Evolutionary conservation across 2,797 vertebrate species (phyloP).

Genomic region (Rhinatrema bivittatum): DNA sequence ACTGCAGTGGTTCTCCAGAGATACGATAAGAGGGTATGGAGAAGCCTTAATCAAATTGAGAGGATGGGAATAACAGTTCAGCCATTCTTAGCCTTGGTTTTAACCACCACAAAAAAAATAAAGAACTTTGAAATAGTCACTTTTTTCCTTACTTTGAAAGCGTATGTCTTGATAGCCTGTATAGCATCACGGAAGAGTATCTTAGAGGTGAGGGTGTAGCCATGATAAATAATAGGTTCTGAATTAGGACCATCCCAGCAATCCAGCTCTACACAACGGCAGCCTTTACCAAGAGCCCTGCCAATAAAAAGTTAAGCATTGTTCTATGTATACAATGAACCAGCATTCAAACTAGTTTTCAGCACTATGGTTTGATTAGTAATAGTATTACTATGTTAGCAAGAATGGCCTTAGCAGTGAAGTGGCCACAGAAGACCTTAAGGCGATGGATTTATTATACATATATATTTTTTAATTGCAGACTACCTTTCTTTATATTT

Average conservation of each 20-base stretch:
- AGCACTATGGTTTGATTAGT: no score
- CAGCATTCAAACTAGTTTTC: no score
- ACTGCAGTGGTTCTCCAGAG: constrained; percentile 92
- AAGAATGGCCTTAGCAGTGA: no score
- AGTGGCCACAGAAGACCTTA: no score
- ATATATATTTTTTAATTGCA: no score
- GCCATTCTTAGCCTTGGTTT: background rate
- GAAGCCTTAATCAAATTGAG: constrained; percentile 61
- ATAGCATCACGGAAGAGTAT: constrained; percentile 88
- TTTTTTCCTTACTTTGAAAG: constrained; percentile 89
- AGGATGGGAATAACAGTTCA: background rate
- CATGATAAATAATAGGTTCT: constrained; percentile 89
- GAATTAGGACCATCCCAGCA: constrained; percentile 87
- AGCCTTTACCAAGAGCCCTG: constrained; percentile 87
- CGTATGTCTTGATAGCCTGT: constrained; percentile 79
- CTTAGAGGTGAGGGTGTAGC: constrained; percentile 92
- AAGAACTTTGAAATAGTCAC: no score
- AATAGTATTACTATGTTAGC: no score
- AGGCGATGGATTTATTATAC: no score
- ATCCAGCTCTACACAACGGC: constrained; percentile 92
- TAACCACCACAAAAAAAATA: background rate
- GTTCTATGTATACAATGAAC: no score
- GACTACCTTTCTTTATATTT: no score
- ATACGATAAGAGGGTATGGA: constrained; percentile 86
- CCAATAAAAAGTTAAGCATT: constrained; percentile 6